phyloP scores from a whole-genome alignment of 2,888 invertebrate species.

The Apodemia hepburni region DNA sequence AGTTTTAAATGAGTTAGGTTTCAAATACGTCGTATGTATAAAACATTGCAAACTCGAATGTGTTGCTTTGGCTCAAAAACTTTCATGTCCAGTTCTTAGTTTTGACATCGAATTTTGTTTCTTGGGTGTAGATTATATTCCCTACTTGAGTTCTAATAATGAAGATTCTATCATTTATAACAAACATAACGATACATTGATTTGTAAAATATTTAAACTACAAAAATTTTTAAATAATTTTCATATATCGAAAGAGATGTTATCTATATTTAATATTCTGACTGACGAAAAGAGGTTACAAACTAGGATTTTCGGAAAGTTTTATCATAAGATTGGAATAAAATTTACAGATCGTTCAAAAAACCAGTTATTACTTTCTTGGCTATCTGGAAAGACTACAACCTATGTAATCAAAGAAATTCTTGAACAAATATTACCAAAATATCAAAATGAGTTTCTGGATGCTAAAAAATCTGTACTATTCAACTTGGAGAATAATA shows the following conservation, averaged over 20 bases:
- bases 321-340: not conserved
- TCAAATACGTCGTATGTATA: constrained; percentile 39
- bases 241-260: not conserved
- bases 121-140: constrained; percentile 39
- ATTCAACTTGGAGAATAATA: not conserved
- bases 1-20: constrained; percentile 40
- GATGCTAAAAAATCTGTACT: not conserved
- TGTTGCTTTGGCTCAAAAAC: constrained; percentile 41
- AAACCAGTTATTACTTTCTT: not conserved
- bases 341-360: not conserved
- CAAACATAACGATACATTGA: constrained; percentile 15
- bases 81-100: constrained; percentile 43
- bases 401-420: not conserved
- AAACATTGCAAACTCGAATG: constrained; percentile 40
- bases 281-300: not conserved
- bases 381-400: not conserved
- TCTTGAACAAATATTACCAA: not conserved
- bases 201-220: constrained; percentile 5
- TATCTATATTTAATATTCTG: not conserved
- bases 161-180: constrained; percentile 30
- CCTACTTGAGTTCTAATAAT: not conserved
- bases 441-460: not conserved
- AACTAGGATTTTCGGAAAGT: not conserved
- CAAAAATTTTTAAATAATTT: not conserved
- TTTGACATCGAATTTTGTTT: constrained; percentile 43